These are phyloP conservation scores for Sebastes minor DNA, from an alignment of 2,797 vertebrate genomes.

Conservation along the genomic window DNA sequence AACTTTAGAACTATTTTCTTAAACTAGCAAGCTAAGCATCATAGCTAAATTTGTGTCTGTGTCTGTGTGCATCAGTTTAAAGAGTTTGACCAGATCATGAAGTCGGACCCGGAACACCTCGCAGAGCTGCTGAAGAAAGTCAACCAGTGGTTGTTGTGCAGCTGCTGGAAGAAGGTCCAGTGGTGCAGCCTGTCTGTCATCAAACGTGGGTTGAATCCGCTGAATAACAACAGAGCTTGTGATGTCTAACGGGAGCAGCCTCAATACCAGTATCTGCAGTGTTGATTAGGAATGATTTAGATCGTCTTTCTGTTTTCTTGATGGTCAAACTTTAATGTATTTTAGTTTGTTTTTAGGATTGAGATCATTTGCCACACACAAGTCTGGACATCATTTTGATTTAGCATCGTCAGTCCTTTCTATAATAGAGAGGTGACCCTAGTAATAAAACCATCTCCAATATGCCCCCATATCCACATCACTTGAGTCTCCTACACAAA, in stretches of 20 bases:
- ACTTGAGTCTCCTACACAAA: not conserved
- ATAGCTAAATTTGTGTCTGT: not conserved
- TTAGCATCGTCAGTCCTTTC: not conserved
- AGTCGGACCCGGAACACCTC: slow-evolving; percentile 96
- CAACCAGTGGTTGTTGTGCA: slow-evolving; percentile 95
- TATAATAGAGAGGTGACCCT: not conserved
- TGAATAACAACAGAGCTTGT: not conserved
- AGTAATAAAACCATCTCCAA: not conserved
- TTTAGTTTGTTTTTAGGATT: not conserved
- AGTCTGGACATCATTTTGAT: not conserved
- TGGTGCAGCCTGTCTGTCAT: slow-evolving; percentile 97
- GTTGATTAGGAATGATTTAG: not conserved
- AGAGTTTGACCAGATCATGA: slow-evolving; percentile 99
- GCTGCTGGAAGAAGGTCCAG: slow-evolving; percentile 97
- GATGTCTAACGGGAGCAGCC: not conserved
- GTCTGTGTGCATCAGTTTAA: slow-evolving; percentile 86
- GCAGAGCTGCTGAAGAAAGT: slow-evolving; percentile 94
- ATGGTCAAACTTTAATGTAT: not conserved
- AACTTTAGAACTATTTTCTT: not conserved
- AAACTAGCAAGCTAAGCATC: not conserved
- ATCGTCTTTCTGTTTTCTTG: not conserved
- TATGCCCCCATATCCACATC: not conserved
- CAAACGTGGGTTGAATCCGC: slow-evolving; percentile 87
- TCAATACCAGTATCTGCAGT: not conserved
- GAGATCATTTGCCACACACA: not conserved